phyloP scores from a whole-genome alignment of 2,888 invertebrate species.

The Hyles lineata region DNA sequence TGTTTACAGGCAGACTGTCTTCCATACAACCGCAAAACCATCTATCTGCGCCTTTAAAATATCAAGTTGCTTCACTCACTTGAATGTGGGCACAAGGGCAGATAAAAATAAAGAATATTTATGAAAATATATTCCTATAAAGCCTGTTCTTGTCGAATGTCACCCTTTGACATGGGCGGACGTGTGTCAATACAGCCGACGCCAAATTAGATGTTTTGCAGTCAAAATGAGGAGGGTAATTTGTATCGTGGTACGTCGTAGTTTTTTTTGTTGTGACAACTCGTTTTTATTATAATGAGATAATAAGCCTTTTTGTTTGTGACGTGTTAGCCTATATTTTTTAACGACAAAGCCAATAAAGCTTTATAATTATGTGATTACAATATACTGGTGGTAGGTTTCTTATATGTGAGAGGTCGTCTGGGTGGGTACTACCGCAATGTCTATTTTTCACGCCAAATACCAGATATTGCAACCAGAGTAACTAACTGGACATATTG shows the following conservation, averaged over 20 bases:
- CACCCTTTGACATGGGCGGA: slow-evolving; percentile 28
- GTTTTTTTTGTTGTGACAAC: slow-evolving; percentile 27
- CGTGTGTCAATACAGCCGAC: slow-evolving; percentile 26
- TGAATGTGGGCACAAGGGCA: too few species aligned
- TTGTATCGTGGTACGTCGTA: neutral
- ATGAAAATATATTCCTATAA: neutral
- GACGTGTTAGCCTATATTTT: neutral
- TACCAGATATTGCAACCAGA: too few species aligned
- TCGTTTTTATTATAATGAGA: neutral
- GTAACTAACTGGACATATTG: too few species aligned
- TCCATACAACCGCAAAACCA: too few species aligned
- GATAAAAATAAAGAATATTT: neutral
- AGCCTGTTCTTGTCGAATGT: neutral
- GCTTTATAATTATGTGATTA: too few species aligned
- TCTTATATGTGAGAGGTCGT: too few species aligned
- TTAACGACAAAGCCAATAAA: neutral
- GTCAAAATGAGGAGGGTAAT: slow-evolving; percentile 59
- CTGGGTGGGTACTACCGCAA: too few species aligned
- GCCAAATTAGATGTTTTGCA: slow-evolving; percentile 37
- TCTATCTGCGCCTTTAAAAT: too few species aligned
- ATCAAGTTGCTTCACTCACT: too few species aligned
- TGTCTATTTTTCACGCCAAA: too few species aligned
- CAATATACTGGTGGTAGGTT: too few species aligned
- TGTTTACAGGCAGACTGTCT: too few species aligned
- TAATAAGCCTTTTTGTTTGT: neutral